These are phyloP conservation scores for Bubo bubo DNA, from an alignment of 2,113 vertebrate species.

Conservation along the genomic window DNA sequence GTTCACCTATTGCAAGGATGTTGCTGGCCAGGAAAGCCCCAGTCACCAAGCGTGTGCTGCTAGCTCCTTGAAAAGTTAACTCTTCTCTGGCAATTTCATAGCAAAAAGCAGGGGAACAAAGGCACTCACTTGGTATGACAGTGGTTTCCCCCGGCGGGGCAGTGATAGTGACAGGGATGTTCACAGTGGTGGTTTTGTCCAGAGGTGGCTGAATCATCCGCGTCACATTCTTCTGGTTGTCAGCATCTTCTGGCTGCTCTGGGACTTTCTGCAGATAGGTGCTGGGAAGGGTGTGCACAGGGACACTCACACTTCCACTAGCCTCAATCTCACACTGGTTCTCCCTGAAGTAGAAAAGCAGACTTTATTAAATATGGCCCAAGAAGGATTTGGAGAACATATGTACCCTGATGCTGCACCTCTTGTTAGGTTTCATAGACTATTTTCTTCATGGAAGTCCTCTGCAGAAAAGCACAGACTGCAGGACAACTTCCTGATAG, in stretches of 20 bases:
- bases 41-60: rapidly evolving
- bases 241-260: constrained; percentile 85
- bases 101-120: neutral
- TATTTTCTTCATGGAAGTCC: neutral
- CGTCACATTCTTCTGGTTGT: constrained; percentile 89
- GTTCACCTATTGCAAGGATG: neutral
- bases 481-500: neutral
- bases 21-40: neutral
- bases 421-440: neutral
- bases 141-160: constrained; percentile 84
- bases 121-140: constrained; percentile 85
- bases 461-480: neutral
- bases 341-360: constrained; percentile 74
- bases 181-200: constrained; percentile 77
- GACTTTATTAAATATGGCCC: neutral
- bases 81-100: rapidly evolving
- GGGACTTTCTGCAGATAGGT: constrained; percentile 78
- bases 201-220: constrained; percentile 77
- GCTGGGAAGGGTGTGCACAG: constrained; percentile 75
- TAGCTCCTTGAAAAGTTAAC: neutral
- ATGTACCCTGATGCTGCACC: rapidly evolving
- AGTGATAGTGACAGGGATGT: constrained; percentile 83
- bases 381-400: neutral
- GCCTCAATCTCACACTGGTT: constrained; percentile 79
- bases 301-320: constrained; percentile 42